Conservation (phyloP, 1,140 invertebrate genomes). For the Tribolium madens region DNA sequence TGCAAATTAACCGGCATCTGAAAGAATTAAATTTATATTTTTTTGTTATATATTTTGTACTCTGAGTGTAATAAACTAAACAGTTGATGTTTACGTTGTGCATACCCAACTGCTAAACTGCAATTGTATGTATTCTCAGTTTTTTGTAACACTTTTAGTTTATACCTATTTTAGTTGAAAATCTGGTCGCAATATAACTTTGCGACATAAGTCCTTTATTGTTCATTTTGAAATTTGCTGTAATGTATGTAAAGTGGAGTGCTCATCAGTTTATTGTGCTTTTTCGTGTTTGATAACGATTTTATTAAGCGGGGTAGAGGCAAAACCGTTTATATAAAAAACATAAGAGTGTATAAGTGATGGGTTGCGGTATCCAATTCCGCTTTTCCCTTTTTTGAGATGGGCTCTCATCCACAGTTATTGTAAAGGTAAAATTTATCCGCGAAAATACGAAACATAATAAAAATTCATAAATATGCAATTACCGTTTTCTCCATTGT, state of each 20-base stretch:
- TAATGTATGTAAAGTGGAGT: constrained; percentile 21
- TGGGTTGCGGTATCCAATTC: constrained; percentile 26
- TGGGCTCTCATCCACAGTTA: constrained; percentile 13
- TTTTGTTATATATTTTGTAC: not conserved
- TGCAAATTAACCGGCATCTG: not conserved
- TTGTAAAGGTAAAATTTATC: constrained; percentile 37
- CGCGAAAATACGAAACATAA: constrained; percentile 28
- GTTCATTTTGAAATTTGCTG: constrained; percentile 14
- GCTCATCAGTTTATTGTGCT: constrained; percentile 30
- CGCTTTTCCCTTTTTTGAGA: not conserved
- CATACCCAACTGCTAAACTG: not conserved
- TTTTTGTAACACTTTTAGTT: not conserved
- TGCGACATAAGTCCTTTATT: constrained; percentile 2
- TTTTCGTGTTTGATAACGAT: constrained; percentile 39
- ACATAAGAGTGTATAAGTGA: constrained; percentile 15
- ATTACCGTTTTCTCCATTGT: constrained; percentile 66
- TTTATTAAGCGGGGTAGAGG: constrained; percentile 35
- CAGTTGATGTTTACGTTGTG: not conserved
- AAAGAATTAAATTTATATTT: not conserved
- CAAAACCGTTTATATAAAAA: constrained; percentile 26
- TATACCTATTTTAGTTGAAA: too few relatives aligned
- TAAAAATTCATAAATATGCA: constrained; percentile 54
- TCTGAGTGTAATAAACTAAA: not conserved
- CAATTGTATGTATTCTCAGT: not conserved
- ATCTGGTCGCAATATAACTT: too few relatives aligned